Conservation (phyloP, 2,113 vertebrate species). For the Vulpes vulpes region DNA sequence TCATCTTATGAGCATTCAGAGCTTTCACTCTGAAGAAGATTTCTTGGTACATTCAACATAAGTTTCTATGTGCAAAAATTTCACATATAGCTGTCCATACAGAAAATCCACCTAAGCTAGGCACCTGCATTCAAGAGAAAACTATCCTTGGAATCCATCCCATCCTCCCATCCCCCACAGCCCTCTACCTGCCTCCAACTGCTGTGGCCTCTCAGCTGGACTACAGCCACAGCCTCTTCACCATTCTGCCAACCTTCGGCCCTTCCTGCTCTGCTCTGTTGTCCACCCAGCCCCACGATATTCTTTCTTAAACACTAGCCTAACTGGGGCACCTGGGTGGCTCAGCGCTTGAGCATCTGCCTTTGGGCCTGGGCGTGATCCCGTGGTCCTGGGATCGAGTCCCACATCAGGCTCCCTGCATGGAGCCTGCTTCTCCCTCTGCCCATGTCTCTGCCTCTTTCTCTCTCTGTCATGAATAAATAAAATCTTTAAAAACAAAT, state of each 20-base stretch:
- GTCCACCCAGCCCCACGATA: neutral
- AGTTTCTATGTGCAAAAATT: neutral
- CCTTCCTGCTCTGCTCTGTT: neutral
- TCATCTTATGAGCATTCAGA: neutral
- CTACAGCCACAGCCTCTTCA: neutral
- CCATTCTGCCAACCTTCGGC: fast-evolving
- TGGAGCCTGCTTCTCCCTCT: no score
- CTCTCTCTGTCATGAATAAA: no score
- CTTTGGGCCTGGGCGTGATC: no score
- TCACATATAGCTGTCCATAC: neutral
- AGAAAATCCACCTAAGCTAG: neutral
- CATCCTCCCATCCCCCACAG: neutral
- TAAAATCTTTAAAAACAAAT: no score
- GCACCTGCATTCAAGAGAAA: neutral
- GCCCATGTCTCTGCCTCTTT: no score
- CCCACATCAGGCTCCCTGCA: no score
- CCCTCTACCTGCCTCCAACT: neutral
- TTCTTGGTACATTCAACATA: neutral
- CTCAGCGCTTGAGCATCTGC: no score
- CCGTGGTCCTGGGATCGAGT: no score
- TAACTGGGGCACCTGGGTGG: neutral
- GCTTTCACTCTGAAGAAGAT: neutral
- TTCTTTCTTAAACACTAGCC: neutral
- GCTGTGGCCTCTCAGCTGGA: neutral
- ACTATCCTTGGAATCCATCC: neutral